Conservation (phyloP, 2,888 invertebrate species). For the Priocnemis perturbator region DNA sequence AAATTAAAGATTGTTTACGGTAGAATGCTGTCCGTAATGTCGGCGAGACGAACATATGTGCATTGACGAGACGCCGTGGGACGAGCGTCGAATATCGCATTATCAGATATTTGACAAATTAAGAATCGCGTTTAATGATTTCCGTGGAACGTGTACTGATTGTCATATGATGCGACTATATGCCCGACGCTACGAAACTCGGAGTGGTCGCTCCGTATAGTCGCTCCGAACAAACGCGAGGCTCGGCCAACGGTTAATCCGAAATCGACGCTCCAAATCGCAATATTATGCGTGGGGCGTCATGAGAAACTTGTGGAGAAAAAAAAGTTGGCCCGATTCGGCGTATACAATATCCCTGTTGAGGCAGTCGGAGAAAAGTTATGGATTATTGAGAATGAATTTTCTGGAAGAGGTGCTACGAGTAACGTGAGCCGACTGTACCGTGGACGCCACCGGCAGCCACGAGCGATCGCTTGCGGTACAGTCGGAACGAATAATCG, state of each 20-base stretch:
- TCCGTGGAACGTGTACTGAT: slow-evolving; percentile 51
- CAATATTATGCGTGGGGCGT: slow-evolving; percentile 61
- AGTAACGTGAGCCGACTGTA: slow-evolving; percentile 57
- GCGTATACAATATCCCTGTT: slow-evolving; percentile 56
- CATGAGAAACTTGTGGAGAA: slow-evolving; percentile 60
- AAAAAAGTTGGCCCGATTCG: slow-evolving; percentile 69
- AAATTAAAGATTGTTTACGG: neutral
- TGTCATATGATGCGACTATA: slow-evolving; percentile 61
- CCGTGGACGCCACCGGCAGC: slow-evolving; percentile 68
- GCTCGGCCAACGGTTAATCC: slow-evolving; percentile 12
- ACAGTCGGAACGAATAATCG: slow-evolving; percentile 46
- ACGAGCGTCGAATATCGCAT: too few species aligned
- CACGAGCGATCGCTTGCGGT: slow-evolving; percentile 59
- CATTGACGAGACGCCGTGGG: too few species aligned
- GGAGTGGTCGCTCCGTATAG: slow-evolving; percentile 57
- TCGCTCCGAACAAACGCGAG: slow-evolving; percentile 37
- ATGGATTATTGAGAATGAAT: slow-evolving; percentile 54
- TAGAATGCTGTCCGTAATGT: too few species aligned
- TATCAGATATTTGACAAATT: slow-evolving; percentile 5
- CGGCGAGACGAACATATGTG: neutral
- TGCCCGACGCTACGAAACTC: slow-evolving; percentile 52
- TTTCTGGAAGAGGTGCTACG: slow-evolving; percentile 38
- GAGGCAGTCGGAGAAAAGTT: slow-evolving; percentile 42
- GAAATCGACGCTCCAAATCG: slow-evolving; percentile 44
- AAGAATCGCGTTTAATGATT: slow-evolving; percentile 40